Conservation (phyloP, 2,888 invertebrate species). For the Byasa hedistus region DNA sequence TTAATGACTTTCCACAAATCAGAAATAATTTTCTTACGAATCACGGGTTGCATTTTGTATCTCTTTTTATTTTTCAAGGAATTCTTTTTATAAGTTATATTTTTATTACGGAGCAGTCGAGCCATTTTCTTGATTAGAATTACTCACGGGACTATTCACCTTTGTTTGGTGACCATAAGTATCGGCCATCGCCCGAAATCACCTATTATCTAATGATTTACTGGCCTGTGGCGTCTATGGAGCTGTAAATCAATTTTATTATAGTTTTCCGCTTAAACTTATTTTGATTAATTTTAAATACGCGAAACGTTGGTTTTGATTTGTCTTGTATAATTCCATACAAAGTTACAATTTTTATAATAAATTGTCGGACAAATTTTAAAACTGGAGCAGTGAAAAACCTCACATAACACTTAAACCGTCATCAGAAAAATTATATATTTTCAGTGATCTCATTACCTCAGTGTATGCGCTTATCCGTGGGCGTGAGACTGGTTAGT, state of each 20-base stretch:
- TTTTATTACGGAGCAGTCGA: not conserved
- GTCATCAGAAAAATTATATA: too few species aligned
- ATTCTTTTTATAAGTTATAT: too few species aligned
- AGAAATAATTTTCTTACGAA: not conserved
- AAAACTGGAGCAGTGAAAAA: too few species aligned
- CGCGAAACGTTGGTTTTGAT: too few species aligned
- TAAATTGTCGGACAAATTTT: too few species aligned
- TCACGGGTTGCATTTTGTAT: not conserved
- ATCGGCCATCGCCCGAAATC: not conserved
- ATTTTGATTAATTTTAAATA: too few species aligned
- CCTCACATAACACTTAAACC: too few species aligned
- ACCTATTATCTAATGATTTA: constrained; percentile 7
- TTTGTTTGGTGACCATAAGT: constrained; percentile 2
- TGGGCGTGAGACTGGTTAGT: too few species aligned
- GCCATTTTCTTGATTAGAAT: not conserved
- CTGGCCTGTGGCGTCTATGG: constrained; percentile 2
- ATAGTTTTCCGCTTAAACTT: not conserved
- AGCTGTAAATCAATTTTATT: not conserved
- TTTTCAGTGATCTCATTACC: too few species aligned
- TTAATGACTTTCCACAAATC: not conserved
- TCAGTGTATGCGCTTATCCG: too few species aligned
- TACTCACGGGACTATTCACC: not conserved
- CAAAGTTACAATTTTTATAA: too few species aligned
- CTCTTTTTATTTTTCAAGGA: not conserved
- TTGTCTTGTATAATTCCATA: too few species aligned